Base-by-base conservation (phyloP, 2,888 invertebrate species). In the Meteorus colon region DNA sequence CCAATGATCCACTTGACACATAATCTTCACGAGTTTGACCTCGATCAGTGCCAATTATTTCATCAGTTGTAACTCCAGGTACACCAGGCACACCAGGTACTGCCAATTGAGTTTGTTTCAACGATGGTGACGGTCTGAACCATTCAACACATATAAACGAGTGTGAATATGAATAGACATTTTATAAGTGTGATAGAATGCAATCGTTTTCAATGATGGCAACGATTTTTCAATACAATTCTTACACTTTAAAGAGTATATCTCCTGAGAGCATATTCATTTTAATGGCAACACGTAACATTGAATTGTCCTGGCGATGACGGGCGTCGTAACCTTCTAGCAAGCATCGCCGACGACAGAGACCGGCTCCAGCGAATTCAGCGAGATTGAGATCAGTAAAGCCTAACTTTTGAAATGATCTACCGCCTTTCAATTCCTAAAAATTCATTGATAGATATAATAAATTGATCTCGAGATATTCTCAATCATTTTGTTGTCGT, bases 381-480 rank as follows among this genome's bases (percentile, higher is more conserved):
- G 98, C 97, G 88, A 99, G 93, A 92, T 99, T 98, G 86, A 99
- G 92, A 91, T 98, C 98, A 85, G 96, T 98, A 92, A 97, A 99
- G 83, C 99, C 99, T 85, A 99, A 93, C 92, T 99, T 99, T 91
- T 96, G 96, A 91, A 94, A 96, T 81, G 96, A 95, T 81, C 96
- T 93, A 71, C 97, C 97, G 81, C 94, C 94, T 88, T 94, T 93
- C 79, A 92, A 89, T 89, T 94, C 94, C 94, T 94, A 84, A 73
- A 62, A 67, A 66, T 76, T 27, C 55, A 59, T 27, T 60, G 51
- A n/a, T 51, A 29, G 51, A 45, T 77, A 4, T 16, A 75, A 34
- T 29, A 66, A 65, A 41, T 62, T 37, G 45, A 24, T 51, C 60
- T 69, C 10, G 16, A 29, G 41, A 41, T 12, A 2, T 12, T 41